Conservation (phyloP, 2,888 invertebrate species). For the Melinaea marsaeus region DNA sequence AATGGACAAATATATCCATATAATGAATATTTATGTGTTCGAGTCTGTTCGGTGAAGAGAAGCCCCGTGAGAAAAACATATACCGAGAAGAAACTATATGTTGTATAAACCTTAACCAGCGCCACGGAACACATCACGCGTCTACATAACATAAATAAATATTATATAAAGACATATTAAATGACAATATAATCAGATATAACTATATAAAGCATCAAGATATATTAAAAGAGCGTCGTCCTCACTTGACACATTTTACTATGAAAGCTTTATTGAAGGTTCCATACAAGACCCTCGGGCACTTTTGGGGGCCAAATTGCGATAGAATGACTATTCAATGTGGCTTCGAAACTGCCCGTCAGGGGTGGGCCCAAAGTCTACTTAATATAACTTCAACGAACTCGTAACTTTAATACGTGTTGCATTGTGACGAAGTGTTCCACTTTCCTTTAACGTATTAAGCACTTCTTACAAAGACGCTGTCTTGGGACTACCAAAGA, state of each 20-base stretch:
- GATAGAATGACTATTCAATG: constrained; percentile 56
- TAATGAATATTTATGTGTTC: too few species aligned
- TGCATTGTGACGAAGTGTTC: constrained; percentile 32
- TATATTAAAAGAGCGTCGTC: constrained; percentile 1
- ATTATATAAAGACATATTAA: too few species aligned
- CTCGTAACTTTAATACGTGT: constrained; percentile 32
- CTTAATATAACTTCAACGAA: constrained; percentile 33
- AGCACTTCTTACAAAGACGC: constrained; percentile 29
- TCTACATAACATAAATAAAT: too few species aligned
- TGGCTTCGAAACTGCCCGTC: constrained; percentile 44
- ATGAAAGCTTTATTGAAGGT: constrained; percentile 35
- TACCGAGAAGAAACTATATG: too few species aligned
- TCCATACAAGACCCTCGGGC: constrained; percentile 46
- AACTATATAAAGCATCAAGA: too few species aligned
- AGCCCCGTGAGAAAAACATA: too few species aligned
- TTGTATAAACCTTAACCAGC: too few species aligned
- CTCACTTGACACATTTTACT: constrained; percentile 25
- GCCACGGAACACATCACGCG: too few species aligned
- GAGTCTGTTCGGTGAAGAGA: too few species aligned
- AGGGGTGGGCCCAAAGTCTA: constrained; percentile 34
- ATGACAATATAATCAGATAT: too few species aligned
- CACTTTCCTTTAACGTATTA: constrained; percentile 29
- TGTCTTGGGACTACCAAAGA: constrained; percentile 19
- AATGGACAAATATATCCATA: too few species aligned
- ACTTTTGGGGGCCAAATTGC: constrained; percentile 54